Evolutionary conservation across 2,888 invertebrate species (phyloP), one percentile per base, ranked within the genome.

Genomic region (Coenonympha glycerion): DNA sequence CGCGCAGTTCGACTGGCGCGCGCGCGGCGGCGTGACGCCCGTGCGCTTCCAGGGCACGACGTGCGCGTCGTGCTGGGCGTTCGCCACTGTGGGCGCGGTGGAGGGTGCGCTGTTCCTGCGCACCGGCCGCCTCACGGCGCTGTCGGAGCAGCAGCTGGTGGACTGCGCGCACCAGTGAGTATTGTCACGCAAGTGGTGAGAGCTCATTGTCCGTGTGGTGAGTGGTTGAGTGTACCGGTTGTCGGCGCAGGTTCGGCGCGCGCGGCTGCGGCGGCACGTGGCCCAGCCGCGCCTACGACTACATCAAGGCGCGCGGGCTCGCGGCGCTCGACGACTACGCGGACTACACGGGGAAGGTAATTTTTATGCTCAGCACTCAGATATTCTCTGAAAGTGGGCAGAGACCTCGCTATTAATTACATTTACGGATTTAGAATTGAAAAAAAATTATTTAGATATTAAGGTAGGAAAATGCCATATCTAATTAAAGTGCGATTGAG

Each of bases 51-150:
- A 86, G 57, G 71, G 68, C 11, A 2, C 8, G 4, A 44, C 52
- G 26, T 85, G 86, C 62, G 33, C 58, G 22, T 79, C 84, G 54
- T 86, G 86, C 68, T 86, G 86, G 86, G 86, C 86, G 52, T 79
- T 81, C 64, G 76, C 86, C 19, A 81, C 82, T 57, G 61, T 73
- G 47, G 86, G 78, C 40, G 76, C 86, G 28, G 79, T 84, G 59
- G 86, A 85, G 61, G 83, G 85, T 52, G 85, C 84, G 52, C 69
- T 83, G 60, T 82, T 73, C 68, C 59, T 67, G 53, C 62, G 66
- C 57, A 75, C 76, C 49, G 66, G 73, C 47, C 67, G 63, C 42
- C 73, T 84, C 45, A 74, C 76, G 59, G 61, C 75, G 48, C 76
- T 86, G 52, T 78, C 80, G 56, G 77, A 76, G 62, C 82, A 85